Evolutionary conservation across 2,797 vertebrate genomes (phyloP).

Genomic region (Mallotus villosus): DNA sequence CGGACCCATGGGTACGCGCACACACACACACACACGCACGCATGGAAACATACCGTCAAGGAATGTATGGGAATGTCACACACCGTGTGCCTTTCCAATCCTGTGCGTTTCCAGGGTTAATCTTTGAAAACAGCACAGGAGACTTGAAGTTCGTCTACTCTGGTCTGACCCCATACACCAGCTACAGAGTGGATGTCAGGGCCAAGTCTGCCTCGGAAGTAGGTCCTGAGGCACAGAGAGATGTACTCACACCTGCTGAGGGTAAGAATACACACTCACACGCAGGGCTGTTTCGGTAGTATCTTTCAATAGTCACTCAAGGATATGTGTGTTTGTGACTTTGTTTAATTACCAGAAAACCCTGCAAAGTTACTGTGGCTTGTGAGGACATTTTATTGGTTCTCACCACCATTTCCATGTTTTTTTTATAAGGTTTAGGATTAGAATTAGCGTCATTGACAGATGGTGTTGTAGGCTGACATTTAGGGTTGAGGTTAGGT

Average conservation of each 20-base stretch:
- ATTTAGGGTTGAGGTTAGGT: no score
- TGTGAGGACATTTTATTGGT: no score
- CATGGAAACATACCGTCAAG: neutral
- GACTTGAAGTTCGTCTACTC: slow-evolving; percentile 81
- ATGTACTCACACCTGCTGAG: slow-evolving; percentile 83
- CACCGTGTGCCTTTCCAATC: neutral
- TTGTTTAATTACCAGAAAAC: neutral
- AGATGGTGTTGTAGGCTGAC: no score
- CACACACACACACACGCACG: neutral
- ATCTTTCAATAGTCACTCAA: no score
- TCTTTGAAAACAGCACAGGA: slow-evolving; percentile 87
- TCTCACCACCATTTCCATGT: no score
- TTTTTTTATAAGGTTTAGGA: no score
- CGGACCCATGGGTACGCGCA: slow-evolving; percentile 78
- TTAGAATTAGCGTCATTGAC: no score
- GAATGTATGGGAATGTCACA: neutral
- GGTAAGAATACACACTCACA: slow-evolving; percentile 65
- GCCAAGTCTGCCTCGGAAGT: slow-evolving; percentile 87
- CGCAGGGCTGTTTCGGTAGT: neutral
- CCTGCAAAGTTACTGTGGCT: no score
- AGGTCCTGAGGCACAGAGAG: slow-evolving; percentile 81
- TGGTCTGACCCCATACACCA: slow-evolving; percentile 85
- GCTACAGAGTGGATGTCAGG: slow-evolving; percentile 73
- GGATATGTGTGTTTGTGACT: neutral
- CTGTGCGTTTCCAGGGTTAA: slow-evolving; percentile 67